phyloP scores from a whole-genome alignment of 2,797 vertebrate genomes.

The Tauraco hartlaubi region DNA sequence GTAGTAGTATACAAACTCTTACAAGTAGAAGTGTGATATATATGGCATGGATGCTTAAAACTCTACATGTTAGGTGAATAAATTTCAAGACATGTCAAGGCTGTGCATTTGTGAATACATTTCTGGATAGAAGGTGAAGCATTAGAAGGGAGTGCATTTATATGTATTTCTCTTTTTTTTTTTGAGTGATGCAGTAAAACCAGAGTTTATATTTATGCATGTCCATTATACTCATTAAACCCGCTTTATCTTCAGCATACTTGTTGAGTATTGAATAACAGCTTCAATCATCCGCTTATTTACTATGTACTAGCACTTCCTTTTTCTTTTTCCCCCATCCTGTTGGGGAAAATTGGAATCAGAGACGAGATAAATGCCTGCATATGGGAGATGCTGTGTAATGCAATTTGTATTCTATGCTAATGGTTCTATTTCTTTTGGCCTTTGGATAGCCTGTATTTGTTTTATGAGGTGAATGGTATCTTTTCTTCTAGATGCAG shows the following conservation, averaged over 20 bases:
- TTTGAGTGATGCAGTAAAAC: neutral
- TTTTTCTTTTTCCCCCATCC: neutral
- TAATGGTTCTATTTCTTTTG: neutral
- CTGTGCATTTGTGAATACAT: neutral
- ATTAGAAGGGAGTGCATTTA: neutral
- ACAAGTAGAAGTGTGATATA: no score
- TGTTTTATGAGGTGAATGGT: slow-evolving; percentile 17
- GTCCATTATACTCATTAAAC: neutral
- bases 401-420: neutral
- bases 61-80: neutral
- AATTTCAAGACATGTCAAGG: neutral
- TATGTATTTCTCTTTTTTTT: neutral
- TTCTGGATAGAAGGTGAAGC: neutral
- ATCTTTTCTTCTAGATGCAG: neutral
- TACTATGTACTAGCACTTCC: neutral
- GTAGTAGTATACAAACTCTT: neutral
- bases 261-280: neutral
- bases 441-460: neutral
- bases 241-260: neutral
- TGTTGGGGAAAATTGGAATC: neutral
- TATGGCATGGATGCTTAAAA: neutral
- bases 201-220: neutral
- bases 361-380: neutral
- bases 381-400: neutral
- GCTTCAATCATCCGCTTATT: neutral